Percentiles rank a stretch among this genome's conserved stretches.
Evolutionary conservation across 1,140 invertebrate genomes (phyloP).

Genomic region (Agrypnia vestita): DNA sequence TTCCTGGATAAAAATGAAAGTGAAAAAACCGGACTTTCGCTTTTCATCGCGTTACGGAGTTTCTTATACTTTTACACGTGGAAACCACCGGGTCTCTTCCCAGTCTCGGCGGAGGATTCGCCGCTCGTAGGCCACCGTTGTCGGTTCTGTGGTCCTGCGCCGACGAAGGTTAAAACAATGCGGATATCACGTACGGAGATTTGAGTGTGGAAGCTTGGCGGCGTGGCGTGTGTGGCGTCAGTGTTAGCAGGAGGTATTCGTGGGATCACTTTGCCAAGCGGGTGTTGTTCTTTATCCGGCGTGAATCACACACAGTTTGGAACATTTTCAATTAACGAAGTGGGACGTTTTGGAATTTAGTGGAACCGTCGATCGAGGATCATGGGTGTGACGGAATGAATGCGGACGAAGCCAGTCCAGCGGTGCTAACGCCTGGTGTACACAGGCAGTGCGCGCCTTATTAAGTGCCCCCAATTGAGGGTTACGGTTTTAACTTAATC

Average conservation of each 20-base stretch:
- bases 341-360: not conserved
- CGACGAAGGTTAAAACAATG: slow-evolving; percentile 8
- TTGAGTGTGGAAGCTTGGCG: slow-evolving; percentile 1
- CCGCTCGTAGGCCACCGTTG: not conserved
- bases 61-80: slow-evolving; percentile 28
- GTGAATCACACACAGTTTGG: not conserved
- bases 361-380: not conserved
- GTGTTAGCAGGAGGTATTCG: not conserved
- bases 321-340: not conserved
- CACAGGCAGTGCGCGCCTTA: not conserved
- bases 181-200: not conserved
- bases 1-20: slow-evolving; percentile 51
- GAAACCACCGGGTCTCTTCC: not conserved
- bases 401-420: too few relatives aligned
- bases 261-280: slow-evolving; percentile 1
- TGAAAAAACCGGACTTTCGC: slow-evolving; percentile 49
- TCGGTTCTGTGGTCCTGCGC: not conserved
- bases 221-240: not conserved
- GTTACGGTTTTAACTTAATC: slow-evolving; percentile 31
- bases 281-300: slow-evolving; percentile 1
- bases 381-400: too few relatives aligned
- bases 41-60: slow-evolving; percentile 35
- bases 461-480: slow-evolving; percentile 42
- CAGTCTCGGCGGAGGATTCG: not conserved
- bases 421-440: not conserved